These are phyloP conservation scores for Eugnorisma glareosa DNA, from an alignment of 2,888 invertebrate species.

Conservation along the genomic window DNA sequence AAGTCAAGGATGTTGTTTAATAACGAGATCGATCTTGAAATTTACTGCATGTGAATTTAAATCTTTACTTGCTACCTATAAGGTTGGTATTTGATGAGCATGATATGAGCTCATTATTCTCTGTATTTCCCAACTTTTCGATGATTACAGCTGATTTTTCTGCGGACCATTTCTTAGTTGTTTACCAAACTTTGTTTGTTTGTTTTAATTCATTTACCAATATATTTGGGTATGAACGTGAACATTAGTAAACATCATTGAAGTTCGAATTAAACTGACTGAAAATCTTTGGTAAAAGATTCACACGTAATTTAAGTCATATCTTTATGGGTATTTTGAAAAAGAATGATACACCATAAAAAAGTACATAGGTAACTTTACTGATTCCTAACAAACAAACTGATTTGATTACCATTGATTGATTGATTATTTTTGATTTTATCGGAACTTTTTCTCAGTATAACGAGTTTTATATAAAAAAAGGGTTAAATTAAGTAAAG, in stretches of 20 bases:
- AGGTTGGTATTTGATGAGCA: conserved; percentile 4
- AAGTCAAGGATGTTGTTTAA: conserved; percentile 17
- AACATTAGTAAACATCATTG: not conserved
- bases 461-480: not conserved
- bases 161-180: not conserved
- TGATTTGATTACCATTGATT: too few species aligned
- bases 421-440: too few species aligned
- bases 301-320: too few species aligned
- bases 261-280: not conserved
- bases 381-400: too few species aligned
- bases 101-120: conserved; percentile 11
- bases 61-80: not conserved
- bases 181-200: conserved; percentile 22
- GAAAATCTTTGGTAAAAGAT: not conserved
- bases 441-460: too few species aligned
- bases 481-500: rapidly evolving
- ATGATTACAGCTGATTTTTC: conserved; percentile 18
- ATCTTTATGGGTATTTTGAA: not conserved
- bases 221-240: not conserved
- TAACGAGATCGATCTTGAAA: not conserved
- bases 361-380: too few species aligned
- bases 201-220: conserved; percentile 33
- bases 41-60: conserved; percentile 12
- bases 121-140: conserved; percentile 23
- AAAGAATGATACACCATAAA: too few species aligned